phyloP scores from a whole-genome alignment of 2,888 invertebrate genomes.

The Eustalomyia histrio region DNA sequence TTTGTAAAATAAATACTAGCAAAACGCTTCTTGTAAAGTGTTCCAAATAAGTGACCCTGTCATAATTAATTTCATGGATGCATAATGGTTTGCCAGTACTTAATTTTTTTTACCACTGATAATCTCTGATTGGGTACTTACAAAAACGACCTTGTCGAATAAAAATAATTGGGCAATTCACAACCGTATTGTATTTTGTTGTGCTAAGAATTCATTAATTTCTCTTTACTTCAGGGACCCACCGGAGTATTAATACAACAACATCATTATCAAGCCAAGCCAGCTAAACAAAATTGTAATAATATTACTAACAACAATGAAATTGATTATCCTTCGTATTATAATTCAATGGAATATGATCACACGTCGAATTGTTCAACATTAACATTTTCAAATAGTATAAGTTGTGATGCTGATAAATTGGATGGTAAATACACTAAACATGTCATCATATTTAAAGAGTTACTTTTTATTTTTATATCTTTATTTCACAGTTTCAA shows the following conservation, averaged over 20 bases:
- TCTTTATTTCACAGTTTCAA: conserved; percentile 68
- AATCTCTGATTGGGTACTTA: too few species aligned
- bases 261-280: conserved; percentile 94
- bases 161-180: too few species aligned
- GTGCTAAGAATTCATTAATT: background rate
- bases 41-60: too few species aligned
- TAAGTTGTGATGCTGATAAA: conserved; percentile 71
- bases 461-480: background rate
- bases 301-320: conserved; percentile 71
- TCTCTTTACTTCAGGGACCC: conserved; percentile 82
- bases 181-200: too few species aligned
- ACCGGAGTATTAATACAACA: conserved; percentile 95
- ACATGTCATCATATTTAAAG: too few species aligned
- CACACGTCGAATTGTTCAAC: conserved; percentile 75
- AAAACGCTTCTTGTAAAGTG: too few species aligned
- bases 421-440: conserved; percentile 70
- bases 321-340: conserved; percentile 70
- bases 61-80: too few species aligned
- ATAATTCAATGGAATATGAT: conserved; percentile 75
- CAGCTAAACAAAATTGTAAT: conserved; percentile 76
- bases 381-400: conserved; percentile 69
- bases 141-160: too few species aligned
- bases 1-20: too few species aligned
- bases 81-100: too few species aligned
- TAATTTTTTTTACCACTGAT: too few species aligned